Evolutionary conservation across 2,888 invertebrate genomes (phyloP).

Genomic region (Mesodorylaimus sp.): DNA sequence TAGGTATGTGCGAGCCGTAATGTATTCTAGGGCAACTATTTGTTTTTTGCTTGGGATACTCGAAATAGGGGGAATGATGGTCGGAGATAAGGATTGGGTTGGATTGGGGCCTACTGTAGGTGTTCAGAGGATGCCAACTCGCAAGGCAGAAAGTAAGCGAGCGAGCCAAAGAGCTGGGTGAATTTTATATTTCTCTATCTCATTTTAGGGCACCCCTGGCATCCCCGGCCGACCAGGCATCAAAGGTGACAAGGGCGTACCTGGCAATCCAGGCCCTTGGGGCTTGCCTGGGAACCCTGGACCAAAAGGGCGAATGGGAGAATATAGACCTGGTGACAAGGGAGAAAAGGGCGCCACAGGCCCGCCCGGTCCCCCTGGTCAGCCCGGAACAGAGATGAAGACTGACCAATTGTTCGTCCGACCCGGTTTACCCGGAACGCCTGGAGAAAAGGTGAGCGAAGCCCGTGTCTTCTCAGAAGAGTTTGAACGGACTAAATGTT

Average conservation of each 20-base stretch:
- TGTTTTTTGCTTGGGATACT: slow-evolving; percentile 10
- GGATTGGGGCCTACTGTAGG: no score
- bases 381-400: slow-evolving; percentile 2
- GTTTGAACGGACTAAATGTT: no score
- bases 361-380: slow-evolving; percentile 8
- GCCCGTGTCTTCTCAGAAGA: no score
- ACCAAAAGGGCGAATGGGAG: slow-evolving; percentile 1
- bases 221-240: slow-evolving; percentile 19
- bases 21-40: slow-evolving; percentile 1
- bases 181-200: slow-evolving; percentile 15
- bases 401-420: background rate
- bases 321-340: slow-evolving; percentile 3
- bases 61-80: no score
- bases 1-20: no score
- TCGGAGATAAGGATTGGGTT: no score
- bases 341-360: slow-evolving; percentile 12
- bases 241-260: slow-evolving; percentile 5
- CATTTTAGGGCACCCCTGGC: slow-evolving; percentile 20
- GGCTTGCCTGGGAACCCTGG: slow-evolving; percentile 3
- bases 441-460: no score
- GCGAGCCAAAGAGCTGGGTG: no score
- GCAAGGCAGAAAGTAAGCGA: no score
- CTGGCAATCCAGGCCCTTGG: background rate
- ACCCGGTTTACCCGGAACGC: no score
- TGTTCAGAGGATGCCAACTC: no score